Evolutionary conservation across 2,888 invertebrate genomes (phyloP).

Genomic region (Ramazzottius varieornatus): DNA sequence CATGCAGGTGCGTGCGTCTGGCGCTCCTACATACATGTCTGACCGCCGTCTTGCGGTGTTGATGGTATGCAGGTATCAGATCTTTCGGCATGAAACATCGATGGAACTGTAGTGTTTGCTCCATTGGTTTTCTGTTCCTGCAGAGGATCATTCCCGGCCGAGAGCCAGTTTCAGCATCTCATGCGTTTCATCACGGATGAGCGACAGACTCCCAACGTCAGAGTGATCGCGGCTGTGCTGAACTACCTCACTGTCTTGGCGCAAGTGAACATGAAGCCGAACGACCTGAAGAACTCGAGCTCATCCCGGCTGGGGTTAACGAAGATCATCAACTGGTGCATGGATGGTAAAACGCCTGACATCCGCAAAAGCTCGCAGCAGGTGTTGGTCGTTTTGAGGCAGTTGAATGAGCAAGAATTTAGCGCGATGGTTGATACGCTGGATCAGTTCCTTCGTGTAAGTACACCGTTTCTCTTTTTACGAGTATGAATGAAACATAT

Average conservation of each 20-base stretch:
- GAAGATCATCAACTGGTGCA: not conserved
- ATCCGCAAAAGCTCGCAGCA: not conserved
- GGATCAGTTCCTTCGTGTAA: not conserved
- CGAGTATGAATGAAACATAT: not conserved
- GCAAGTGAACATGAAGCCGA: not conserved
- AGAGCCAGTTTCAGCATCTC: slow-evolving; percentile 33
- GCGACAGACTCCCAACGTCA: slow-evolving; percentile 57
- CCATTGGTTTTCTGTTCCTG: slow-evolving; percentile 9
- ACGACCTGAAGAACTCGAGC: not conserved
- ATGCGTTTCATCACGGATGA: slow-evolving; percentile 58
- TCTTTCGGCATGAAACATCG: too few relatives aligned
- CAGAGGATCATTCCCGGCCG: slow-evolving; percentile 34
- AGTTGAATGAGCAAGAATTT: slow-evolving; percentile 1
- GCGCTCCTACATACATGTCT: too few relatives aligned
- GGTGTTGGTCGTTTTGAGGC: not conserved
- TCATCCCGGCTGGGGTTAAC: not conserved
- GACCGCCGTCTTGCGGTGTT: too few relatives aligned
- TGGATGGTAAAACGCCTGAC: not conserved
- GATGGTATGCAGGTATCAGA: too few relatives aligned
- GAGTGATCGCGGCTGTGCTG: not conserved
- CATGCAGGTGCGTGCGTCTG: too few relatives aligned
- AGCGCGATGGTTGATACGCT: not conserved
- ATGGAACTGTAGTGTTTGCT: not conserved
- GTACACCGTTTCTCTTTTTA: not conserved
- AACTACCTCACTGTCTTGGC: not conserved